Conservation (phyloP, 2,797 vertebrate species). For the Aphelocoma californica region DNA sequence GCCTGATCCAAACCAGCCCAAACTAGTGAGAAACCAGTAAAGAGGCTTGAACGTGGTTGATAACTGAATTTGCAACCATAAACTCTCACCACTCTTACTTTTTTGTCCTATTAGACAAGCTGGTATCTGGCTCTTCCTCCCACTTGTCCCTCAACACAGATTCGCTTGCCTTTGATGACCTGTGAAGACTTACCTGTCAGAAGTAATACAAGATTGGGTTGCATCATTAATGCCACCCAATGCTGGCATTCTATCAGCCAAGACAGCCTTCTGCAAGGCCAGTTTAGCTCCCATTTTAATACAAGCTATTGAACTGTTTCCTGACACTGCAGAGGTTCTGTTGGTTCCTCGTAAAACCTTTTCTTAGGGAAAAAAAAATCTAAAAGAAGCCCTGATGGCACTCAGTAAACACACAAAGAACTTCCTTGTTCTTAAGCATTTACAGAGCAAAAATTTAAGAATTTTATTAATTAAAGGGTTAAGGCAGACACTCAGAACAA, state of each 20-base stretch:
- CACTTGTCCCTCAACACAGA: neutral
- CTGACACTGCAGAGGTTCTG: neutral
- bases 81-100: neutral
- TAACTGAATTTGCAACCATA: neutral
- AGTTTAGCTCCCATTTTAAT: neutral
- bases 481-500: neutral
- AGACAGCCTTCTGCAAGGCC: neutral
- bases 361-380: neutral
- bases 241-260: neutral
- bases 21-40: neutral
- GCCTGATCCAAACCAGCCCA: neutral
- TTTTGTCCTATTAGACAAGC: neutral
- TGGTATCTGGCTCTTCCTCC: neutral
- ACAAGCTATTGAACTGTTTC: neutral
- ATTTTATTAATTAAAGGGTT: neutral
- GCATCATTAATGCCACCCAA: neutral
- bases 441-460: neutral
- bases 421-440: neutral
- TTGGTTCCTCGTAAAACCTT: neutral
- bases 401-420: neutral
- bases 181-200: neutral
- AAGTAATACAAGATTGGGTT: neutral
- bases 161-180: neutral
- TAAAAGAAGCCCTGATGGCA: neutral
- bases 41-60: neutral